Base-by-base conservation (phyloP, 2,113 vertebrate genomes). In the Hippocampus barbouri region DNA sequence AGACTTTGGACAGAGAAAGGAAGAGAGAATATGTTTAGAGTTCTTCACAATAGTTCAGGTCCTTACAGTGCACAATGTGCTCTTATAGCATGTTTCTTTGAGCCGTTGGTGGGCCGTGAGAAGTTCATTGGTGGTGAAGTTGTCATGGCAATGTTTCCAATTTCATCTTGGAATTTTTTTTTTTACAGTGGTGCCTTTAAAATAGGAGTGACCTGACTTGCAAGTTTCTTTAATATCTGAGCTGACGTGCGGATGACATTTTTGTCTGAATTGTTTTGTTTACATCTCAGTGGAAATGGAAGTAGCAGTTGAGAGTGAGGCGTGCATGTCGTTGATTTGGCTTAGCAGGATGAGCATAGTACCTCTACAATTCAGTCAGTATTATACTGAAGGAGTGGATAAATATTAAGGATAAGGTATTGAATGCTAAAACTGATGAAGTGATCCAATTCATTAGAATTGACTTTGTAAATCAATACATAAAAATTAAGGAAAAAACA, bases 1-100 rank as follows among this genome's bases (percentile, higher is more conserved):
- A 72, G 57, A 70, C 12, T 9, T 47, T 49, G 72, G 51, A 78
- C 3, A 11, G 54, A 69, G 38, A 66, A 69, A 7, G 12, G 51
- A 6, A 54, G 8, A 49, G 21, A 67, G 7, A 59, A 67, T 51
- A 67, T 56, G 53, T 56, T 56, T 10, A 10, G 9, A 3, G 9
- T 21, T n/a, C 20, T n/a, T 23, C 10, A 23, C 53, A 20, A 20
- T 30, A 60, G 27, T 25, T 27, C 57, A 60, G 21, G 51, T 56
- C 53, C 53, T 54, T 11, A 54, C 53, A 10, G 9, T 54, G 53
- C 53, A 10, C 9, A 23, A n/a, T 23, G 21, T n/a, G 53, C 21
- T 56, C 21, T 21, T 53, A 21, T 8, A 18, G 5, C 49, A 21
- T 3, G 49, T 53, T 21, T 53, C 2, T 53, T 53, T 21, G 5